Evolutionary conservation across 2,888 invertebrate genomes (phyloP), one percentile per base, ranked within the genome.

Genomic region (Glaucopsyche alexis): DNA sequence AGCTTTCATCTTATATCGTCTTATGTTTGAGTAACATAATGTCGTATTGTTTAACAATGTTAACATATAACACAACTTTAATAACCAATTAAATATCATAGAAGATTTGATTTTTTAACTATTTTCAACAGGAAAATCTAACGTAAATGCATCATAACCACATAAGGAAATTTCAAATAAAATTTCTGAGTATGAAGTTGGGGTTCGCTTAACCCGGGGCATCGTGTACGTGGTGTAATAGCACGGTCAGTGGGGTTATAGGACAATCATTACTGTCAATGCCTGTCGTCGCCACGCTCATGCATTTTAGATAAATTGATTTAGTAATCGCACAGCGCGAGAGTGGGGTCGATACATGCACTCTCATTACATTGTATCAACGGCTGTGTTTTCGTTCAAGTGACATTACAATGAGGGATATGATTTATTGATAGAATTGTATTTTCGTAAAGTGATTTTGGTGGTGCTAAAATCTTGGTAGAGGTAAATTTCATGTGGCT

Each of bases 211-310:
- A 60, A 13, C 60, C 29, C 29, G 7, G 29, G 29, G 60, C 9
- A 11, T 71, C 64, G 16, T 38, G 49, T 49, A 29, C 64, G 47
- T 19, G 50, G 71, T 16, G 55, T 40, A 55, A 45, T 71, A 40
- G 60, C n/a, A 19, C 66, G 72, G 72, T 72, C 72, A 72, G 11
- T 72, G 66, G 72, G 72, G 72, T 19, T 72, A 50, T 66, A 66
- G 72, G 50, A 72, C 66, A 72, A 72, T 42, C 50, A 66, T 19
- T 66, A 66, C 50, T 72, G 50, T 65, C 60, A 55, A 19, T 29
- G 29, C 1, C 40, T 50, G 66, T 13, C 40, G 52, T 52, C 72
- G 47, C 69, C 69, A 29, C 69, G 69, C 69, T 69, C 69, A 49
- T 69, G 69, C 69, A 69, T 69, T 69, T 69, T 69, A 69, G 69